phyloP scores from a whole-genome alignment of 2,113 vertebrate species.

The Oncorhynchus clarkii region DNA sequence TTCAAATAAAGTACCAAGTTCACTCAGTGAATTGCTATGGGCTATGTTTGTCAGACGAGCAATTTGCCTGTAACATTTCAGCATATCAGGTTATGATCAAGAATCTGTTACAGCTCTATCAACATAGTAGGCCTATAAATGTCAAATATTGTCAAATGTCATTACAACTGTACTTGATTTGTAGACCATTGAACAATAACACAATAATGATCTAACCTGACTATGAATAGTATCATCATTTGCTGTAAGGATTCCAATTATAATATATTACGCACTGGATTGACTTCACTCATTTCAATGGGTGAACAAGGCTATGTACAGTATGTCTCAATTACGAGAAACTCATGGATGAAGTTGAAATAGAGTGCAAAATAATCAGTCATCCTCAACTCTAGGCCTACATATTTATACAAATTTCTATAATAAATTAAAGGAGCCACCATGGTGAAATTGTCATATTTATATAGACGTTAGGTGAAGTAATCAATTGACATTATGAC shows the following conservation, averaged over 20 bases:
- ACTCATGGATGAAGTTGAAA: not conserved
- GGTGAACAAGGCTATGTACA: not conserved
- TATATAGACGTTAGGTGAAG: not conserved
- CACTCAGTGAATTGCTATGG: not conserved
- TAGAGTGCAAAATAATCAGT: not conserved
- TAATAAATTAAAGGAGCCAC: not conserved
- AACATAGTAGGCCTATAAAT: not conserved
- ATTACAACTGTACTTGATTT: not conserved
- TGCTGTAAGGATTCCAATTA: not conserved
- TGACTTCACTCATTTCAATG: not conserved
- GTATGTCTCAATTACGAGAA: not conserved
- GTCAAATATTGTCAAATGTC: too few species aligned
- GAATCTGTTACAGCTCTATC: not conserved
- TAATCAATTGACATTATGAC: too few species aligned
- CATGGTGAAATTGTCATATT: not conserved
- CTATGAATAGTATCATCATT: not conserved
- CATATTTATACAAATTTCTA: too few species aligned
- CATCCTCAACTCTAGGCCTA: not conserved
- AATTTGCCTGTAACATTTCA: constrained; percentile 3
- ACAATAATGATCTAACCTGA: not conserved
- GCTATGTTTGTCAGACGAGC: constrained; percentile 1
- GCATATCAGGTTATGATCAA: not conserved
- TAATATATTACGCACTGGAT: not conserved
- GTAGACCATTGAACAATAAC: not conserved
- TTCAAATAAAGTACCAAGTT: constrained; percentile 16